Evolutionary conservation across 2,888 invertebrate genomes (phyloP).

Genomic region (Chromoteleia sp.): DNA sequence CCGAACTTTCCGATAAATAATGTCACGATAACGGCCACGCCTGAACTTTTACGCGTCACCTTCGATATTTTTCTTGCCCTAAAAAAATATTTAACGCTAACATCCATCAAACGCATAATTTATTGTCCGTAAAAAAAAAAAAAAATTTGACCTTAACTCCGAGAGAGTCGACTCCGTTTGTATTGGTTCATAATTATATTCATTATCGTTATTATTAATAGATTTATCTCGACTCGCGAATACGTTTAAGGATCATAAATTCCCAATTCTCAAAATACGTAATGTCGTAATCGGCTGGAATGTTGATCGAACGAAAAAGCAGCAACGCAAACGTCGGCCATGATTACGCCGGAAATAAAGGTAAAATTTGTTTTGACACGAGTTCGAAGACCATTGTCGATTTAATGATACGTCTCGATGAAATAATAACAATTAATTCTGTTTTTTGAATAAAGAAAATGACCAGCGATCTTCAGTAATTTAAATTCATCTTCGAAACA

Average conservation of each 20-base stretch:
- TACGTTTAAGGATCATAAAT: slow-evolving; percentile 10
- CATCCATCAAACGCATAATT: not conserved
- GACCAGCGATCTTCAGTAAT: too few species aligned
- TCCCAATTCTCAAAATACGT: slow-evolving; percentile 5
- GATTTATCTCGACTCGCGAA: slow-evolving; percentile 9
- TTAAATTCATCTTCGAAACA: too few species aligned
- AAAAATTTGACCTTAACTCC: not conserved
- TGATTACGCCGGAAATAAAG: slow-evolving; percentile 6
- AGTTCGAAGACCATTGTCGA: too few species aligned
- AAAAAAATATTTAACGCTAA: not conserved
- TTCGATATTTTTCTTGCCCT: too few species aligned
- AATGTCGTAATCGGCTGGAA: slow-evolving; percentile 19
- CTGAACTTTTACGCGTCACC: too few species aligned
- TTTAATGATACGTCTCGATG: too few species aligned
- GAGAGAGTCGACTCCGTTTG: too few species aligned
- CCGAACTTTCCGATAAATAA: too few species aligned
- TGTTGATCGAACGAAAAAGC: slow-evolving; percentile 2
- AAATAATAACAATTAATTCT: too few species aligned
- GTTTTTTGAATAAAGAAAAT: too few species aligned
- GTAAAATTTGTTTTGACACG: not conserved
- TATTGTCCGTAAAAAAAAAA: not conserved
- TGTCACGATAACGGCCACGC: too few species aligned
- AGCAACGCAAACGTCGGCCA: not conserved
- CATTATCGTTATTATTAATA: slow-evolving; percentile 22
- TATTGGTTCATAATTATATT: not conserved